phyloP scores from a whole-genome alignment of 2,113 vertebrate genomes.

The Callopanchax toddi region DNA sequence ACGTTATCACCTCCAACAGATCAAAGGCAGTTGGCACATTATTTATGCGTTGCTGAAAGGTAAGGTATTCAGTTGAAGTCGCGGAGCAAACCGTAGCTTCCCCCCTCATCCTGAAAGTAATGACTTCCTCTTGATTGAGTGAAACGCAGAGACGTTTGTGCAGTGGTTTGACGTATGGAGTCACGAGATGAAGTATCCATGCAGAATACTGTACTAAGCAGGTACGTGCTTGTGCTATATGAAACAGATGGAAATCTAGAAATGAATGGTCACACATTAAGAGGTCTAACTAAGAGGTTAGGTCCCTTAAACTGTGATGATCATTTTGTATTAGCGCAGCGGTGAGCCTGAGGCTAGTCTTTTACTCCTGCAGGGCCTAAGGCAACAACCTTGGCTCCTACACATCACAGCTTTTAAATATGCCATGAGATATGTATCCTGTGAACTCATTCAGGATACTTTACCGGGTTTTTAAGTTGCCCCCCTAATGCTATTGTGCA shows the following conservation, averaged over 20 bases:
- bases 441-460: constrained; percentile 12
- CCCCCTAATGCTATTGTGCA: neutral
- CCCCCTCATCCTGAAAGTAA: constrained; percentile 53
- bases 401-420: constrained; percentile 16
- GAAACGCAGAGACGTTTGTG: constrained; percentile 32
- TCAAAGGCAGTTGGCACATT: constrained; percentile 69
- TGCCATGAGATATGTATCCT: constrained; percentile 13
- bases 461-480: neutral
- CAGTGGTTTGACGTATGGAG: neutral
- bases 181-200: neutral
- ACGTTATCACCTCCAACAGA: constrained; percentile 57
- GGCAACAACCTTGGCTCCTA: constrained; percentile 28
- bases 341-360: constrained; percentile 40
- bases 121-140: constrained; percentile 60
- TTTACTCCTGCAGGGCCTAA: constrained; percentile 44
- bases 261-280: constrained; percentile 14
- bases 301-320: constrained; percentile 5
- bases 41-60: constrained; percentile 61
- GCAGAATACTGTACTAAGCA: neutral
- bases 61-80: constrained; percentile 57
- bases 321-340: constrained; percentile 11
- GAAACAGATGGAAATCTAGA: neutral
- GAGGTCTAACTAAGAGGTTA: neutral
- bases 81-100: constrained; percentile 24
- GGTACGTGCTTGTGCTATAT: no score